Base-by-base conservation (phyloP, 2,888 invertebrate genomes). In the Pyrochroa serraticornis region DNA sequence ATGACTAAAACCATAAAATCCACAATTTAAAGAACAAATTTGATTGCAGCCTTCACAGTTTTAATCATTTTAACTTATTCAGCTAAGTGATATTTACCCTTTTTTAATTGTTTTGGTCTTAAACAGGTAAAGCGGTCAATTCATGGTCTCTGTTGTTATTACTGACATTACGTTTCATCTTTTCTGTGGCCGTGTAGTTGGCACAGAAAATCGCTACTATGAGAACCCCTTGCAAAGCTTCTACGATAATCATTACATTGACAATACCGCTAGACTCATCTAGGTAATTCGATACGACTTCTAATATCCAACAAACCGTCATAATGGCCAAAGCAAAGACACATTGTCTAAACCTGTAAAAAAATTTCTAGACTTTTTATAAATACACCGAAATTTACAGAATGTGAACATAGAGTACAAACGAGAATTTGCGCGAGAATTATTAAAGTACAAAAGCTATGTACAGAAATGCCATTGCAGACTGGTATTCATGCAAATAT, bases 21-120 rank as follows among this genome's bases (percentile, higher is more conserved):
- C 46, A 32, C 57, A 64, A 36, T 68, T 70, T 52, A 37, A 65
- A 66, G n/a, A 13, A 45, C 7, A 37, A 13, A 37, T 32, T 34
- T 22, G 5, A 22, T 22, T 22, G 5, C 22, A 22, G 5, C 22
- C 22, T 22, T 22, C 22, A 22, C 22, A 22, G 22, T 22, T 22
- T 22, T 22, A 22, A 22, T 22, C 22, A 22, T 22, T 22, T 22
- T 5, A 22, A 5, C 22, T 22, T 22, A 22, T 5, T 22, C 22
- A 22, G 5, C 22, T 22, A 22, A 22, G 22, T 22, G 22, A 22
- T 22, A 22, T 22, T 22, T 22, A 22, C 22, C 22, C 22, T 22
- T 22, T 22, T 22, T 22, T 3, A 22, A n/a, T n/a, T 5, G 22
- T 22, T 22, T 22, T 22, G 22, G 22, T 22, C 22, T 22, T 22